Conservation (phyloP, 2,797 vertebrate species). For the Margarornis squamiger region DNA sequence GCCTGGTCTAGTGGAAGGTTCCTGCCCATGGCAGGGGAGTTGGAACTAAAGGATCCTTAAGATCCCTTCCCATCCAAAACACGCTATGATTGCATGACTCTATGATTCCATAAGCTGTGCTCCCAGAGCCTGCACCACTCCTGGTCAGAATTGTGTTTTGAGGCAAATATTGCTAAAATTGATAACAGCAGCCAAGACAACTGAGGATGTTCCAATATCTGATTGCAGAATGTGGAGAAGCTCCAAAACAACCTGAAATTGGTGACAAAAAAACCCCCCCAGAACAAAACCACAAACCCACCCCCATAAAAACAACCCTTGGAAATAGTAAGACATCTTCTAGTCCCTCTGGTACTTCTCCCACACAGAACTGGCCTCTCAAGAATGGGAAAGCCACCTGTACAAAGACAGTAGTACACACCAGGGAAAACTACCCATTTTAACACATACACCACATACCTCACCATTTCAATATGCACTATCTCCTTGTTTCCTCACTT, state of each 20-base stretch:
- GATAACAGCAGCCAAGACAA: not conserved
- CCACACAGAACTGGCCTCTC: not conserved
- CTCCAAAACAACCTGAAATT: not conserved
- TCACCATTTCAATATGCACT: not conserved
- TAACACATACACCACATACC: not conserved
- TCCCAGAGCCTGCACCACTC: not conserved
- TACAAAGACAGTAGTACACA: not conserved
- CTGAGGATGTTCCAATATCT: not conserved
- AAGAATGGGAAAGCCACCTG: not conserved
- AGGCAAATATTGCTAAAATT: not conserved
- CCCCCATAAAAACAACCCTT: not conserved
- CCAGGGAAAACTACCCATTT: not conserved
- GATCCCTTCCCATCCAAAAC: not conserved
- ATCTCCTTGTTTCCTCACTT: not conserved
- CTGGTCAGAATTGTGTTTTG: fast-evolving
- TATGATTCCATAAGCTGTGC: fast-evolving
- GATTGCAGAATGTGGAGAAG: not conserved
- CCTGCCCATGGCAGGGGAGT: not conserved
- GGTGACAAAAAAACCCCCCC: not conserved
- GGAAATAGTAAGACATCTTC: not conserved
- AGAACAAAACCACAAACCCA: not conserved
- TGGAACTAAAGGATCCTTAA: not conserved
- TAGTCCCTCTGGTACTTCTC: not conserved
- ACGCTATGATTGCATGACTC: not conserved
- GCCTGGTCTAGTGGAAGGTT: not conserved